A percentile compares a stretch with the other conserved stretches of the same genome.
phyloP scores from a whole-genome alignment of 2,888 invertebrate genomes.

The Calliscelio sp. region DNA sequence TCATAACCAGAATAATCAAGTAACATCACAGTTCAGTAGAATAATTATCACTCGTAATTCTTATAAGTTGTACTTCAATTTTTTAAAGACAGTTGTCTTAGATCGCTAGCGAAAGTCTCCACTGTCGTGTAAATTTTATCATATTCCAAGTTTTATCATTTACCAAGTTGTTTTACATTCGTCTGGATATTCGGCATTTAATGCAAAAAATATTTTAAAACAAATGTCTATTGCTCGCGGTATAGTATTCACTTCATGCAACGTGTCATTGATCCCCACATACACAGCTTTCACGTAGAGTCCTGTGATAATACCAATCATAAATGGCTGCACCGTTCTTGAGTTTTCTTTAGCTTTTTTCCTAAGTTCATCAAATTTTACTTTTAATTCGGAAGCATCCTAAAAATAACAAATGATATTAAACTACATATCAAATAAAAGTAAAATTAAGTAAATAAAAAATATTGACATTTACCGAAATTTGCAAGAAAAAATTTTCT shows the following conservation, averaged over 20 bases:
- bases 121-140: constrained; percentile 41
- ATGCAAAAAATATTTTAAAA: constrained; percentile 30
- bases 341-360: not conserved
- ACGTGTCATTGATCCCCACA: constrained; percentile 3
- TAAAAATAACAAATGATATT: not conserved
- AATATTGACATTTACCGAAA: not conserved
- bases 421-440: not conserved
- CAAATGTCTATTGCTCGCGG: constrained; percentile 15
- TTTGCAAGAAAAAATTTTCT: not conserved
- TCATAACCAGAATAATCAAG: not conserved
- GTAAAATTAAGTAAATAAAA: not conserved
- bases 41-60: not conserved
- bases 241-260: constrained; percentile 2
- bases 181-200: constrained; percentile 37
- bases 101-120: constrained; percentile 15
- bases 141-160: too few relatives aligned
- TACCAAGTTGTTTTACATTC: constrained; percentile 27
- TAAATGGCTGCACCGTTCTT: constrained; percentile 5
- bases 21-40: not conserved
- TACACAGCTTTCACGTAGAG: not conserved
- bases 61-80: not conserved
- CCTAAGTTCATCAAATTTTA: not conserved
- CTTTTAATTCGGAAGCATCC: not conserved
- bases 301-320: constrained; percentile 14
- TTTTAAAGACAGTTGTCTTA: constrained; percentile 13